Evolutionary conservation across 2,113 vertebrate species (phyloP).

Genomic region (human (Homo sapiens)): DNA sequence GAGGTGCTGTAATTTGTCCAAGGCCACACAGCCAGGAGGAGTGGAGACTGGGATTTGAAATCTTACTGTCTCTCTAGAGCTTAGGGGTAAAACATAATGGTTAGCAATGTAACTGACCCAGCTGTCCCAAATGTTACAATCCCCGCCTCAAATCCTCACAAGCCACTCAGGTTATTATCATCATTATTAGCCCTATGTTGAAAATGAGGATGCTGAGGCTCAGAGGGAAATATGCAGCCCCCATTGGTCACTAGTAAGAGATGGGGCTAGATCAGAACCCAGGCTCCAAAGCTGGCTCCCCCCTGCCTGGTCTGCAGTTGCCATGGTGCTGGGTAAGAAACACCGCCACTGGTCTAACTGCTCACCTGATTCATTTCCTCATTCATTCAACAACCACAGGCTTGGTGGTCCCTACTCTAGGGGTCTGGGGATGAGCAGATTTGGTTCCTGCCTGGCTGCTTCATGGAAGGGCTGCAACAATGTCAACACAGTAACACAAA

Average conservation of each 20-base stretch:
- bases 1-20: background rate
- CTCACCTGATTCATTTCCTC: no score
- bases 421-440: fast-evolving
- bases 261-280: background rate
- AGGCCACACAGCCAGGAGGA: background rate
- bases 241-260: fast-evolving
- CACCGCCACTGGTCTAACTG: fast-evolving
- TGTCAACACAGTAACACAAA: fast-evolving
- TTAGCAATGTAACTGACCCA: fast-evolving
- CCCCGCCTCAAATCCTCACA: background rate
- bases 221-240: fast-evolving
- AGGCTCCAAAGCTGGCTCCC: background rate
- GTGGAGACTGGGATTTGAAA: no score
- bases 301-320: background rate
- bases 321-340: background rate
- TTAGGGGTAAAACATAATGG: fast-evolving
- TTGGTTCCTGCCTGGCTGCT: background rate
- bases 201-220: background rate
- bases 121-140: fast-evolving
- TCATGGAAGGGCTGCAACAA: fast-evolving
- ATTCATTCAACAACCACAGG: background rate
- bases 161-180: background rate
- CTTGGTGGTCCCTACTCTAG: no score
- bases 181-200: background rate
- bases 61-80: background rate